Percentiles rank a stretch among this genome's conserved stretches.
Conservation (phyloP, 2,797 vertebrate species). For the Iguana delicatissima region DNA sequence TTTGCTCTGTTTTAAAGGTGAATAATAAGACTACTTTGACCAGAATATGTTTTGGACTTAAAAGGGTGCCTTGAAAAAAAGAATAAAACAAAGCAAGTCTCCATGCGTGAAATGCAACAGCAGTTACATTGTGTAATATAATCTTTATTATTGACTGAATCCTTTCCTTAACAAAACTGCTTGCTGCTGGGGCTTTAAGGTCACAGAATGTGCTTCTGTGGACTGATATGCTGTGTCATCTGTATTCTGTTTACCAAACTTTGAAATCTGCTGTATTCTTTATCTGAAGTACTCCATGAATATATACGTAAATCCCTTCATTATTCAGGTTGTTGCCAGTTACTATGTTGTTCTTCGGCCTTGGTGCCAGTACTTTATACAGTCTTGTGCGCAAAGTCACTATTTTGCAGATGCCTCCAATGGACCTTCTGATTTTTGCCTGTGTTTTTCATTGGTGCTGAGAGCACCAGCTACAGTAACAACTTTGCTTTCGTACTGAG, state of each 20-base stretch:
- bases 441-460: neutral
- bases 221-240: constrained; percentile 9
- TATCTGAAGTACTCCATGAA: fast-evolving
- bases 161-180: neutral
- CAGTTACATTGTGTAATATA: constrained; percentile 23
- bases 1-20: neutral
- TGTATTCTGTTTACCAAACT: constrained; percentile 36
- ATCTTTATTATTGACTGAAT: constrained; percentile 31
- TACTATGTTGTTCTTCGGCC: neutral
- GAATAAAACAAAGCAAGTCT: neutral
- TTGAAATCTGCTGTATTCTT: neutral
- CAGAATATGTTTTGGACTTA: neutral
- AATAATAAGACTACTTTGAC: neutral
- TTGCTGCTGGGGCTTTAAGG: fast-evolving
- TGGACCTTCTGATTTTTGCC: neutral
- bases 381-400: neutral
- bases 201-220: neutral
- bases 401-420: neutral
- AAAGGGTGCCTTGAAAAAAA: too few species aligned
- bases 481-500: constrained; percentile 31
- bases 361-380: constrained; percentile 6
- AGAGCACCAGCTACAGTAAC: constrained; percentile 13
- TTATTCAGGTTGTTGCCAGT: constrained; percentile 21
- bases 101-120: neutral
- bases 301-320: constrained; percentile 27